Base-by-base conservation (phyloP, 2,113 vertebrate species). In the Dipodomys stephensi region DNA sequence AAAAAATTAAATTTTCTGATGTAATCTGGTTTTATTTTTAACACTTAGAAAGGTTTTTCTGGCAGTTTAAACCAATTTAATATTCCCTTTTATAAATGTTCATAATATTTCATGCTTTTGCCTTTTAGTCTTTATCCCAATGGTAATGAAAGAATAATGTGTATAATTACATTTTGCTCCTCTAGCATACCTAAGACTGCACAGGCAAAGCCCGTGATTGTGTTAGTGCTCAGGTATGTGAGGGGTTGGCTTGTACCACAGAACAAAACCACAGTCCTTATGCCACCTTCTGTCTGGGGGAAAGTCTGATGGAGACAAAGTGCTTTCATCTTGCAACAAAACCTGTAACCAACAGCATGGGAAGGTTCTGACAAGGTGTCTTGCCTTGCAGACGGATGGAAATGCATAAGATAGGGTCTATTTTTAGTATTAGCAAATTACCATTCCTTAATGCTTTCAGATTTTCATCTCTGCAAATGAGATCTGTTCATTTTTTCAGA, bases 341-440 rank as follows among this genome's bases (percentile, higher is more conserved):
- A 35, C 65, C 53, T 76, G 73, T 88, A 74, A 25, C 27, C n/a
- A 78, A 67, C 49, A 6, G 46, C 4, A 3, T 85, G 69, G 46
- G 72, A 80, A 25, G 65, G n/a, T 71, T 87, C 84, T 79, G 81
- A 74, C 2, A 0, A 32, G 60, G 19, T 25, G 10, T 46, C 85
- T 84, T 77, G 77, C 84, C 85, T 62, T 79, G 85, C 65, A 82
- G 81, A 95, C 22, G 78, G 92, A 1, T 79, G 12, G 27, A 80
- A 77, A 90, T 60, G 90, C 95, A 85, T 84, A 49, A 88, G 79
- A 69, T 20, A 62, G 80, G 30, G 27, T 84, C 46, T 97, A 93
- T 93, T 93, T 97, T 96, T 95, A 96, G 95, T 82, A 88, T 27
- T n/a, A 89, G 87, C 73, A 93, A 92, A 96, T 97, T 91, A 88